phyloP scores from a whole-genome alignment of 2,113 vertebrate genomes.

The Barnardius zonarius region DNA sequence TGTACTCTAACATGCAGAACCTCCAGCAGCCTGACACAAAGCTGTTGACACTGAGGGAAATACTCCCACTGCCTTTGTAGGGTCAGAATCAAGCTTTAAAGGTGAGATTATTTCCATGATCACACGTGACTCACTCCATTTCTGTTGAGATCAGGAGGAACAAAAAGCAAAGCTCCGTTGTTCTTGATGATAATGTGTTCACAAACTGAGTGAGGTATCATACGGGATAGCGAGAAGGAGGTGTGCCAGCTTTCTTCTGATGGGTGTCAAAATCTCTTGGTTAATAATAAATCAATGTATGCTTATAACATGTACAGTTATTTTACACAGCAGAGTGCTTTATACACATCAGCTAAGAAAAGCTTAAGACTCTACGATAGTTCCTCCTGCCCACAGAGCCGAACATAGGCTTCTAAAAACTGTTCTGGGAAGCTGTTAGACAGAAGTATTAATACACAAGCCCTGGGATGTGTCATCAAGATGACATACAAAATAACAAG shows the following conservation, averaged over 20 bases:
- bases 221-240: background rate
- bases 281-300: conserved; percentile 8
- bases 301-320: background rate
- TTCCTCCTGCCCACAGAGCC: background rate
- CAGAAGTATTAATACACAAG: background rate
- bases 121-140: background rate
- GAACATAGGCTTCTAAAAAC: background rate
- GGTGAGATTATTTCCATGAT: background rate
- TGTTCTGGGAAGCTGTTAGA: conserved; percentile 10
- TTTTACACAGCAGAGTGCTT: background rate
- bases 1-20: background rate
- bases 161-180: background rate
- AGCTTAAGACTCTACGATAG: background rate
- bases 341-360: conserved; percentile 1
- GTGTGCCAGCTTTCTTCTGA: background rate
- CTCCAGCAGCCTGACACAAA: background rate
- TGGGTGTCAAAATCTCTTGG: background rate
- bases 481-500: background rate
- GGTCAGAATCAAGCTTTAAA: background rate
- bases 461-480: conserved; percentile 5
- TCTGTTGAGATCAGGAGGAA: background rate
- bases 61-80: background rate
- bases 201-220: background rate
- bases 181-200: background rate
- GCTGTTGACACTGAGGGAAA: background rate